Conservation (phyloP, 1,140 invertebrate species). For the Eubasilissa regina region DNA sequence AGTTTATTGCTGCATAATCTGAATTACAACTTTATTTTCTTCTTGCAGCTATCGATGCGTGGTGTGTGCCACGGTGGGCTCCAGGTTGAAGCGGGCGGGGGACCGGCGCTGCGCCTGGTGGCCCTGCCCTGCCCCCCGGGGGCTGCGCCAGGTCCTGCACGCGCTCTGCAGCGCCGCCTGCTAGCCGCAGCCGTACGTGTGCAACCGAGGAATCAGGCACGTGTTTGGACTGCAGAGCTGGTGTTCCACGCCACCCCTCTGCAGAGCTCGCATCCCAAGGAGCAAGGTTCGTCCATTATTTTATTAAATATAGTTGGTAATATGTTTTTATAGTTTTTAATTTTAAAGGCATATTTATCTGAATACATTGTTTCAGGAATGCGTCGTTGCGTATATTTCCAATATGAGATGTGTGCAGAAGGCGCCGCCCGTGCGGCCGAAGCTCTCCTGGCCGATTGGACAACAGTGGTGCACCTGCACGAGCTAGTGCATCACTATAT, state of each 20-base stretch:
- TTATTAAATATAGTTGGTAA: too few relatives aligned
- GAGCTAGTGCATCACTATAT: slow-evolving; percentile 83
- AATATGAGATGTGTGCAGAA: slow-evolving; percentile 88
- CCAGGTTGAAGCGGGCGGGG: slow-evolving; percentile 92
- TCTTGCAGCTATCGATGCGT: slow-evolving; percentile 78
- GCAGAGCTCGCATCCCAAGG: slow-evolving; percentile 85
- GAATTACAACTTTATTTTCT: neutral
- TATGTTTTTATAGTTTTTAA: too few relatives aligned
- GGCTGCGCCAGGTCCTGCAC: slow-evolving; percentile 65
- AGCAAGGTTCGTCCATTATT: slow-evolving; percentile 77
- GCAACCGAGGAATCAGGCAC: slow-evolving; percentile 78
- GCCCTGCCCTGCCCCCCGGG: slow-evolving; percentile 80
- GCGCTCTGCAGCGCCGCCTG: slow-evolving; percentile 81
- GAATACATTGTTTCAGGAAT: slow-evolving; percentile 71
- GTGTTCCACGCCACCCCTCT: slow-evolving; percentile 91
- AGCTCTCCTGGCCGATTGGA: slow-evolving; percentile 90
- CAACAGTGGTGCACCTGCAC: slow-evolving; percentile 91
- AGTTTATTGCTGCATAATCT: too few relatives aligned
- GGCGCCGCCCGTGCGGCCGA: slow-evolving; percentile 81
- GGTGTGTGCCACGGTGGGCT: slow-evolving; percentile 93
- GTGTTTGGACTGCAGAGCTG: slow-evolving; percentile 90
- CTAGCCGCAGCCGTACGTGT: slow-evolving; percentile 90
- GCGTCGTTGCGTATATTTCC: slow-evolving; percentile 88
- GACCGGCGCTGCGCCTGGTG: slow-evolving; percentile 86
- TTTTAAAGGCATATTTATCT: too few relatives aligned